Evolutionary conservation across 2,113 vertebrate genomes (phyloP), one percentile per base, ranked within the genome.

Genomic region (Brachyhypopomus gauderio): DNA sequence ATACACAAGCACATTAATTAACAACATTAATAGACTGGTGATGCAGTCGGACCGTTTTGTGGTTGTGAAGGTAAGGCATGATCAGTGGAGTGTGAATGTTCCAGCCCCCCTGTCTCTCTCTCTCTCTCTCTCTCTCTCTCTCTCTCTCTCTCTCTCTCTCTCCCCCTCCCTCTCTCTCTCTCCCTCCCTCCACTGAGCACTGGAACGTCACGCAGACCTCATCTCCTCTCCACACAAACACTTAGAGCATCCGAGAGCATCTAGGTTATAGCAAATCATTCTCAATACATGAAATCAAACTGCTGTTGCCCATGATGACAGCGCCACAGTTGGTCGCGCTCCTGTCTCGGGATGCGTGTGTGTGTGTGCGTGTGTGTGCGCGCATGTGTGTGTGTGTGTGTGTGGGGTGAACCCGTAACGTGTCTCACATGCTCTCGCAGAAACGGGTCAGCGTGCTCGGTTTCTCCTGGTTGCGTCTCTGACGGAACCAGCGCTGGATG

Each of bases 401-500:
- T 8, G 8, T 3, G 12, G 0, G 4, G 41, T 41, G 3, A 63
- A 48, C 27, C 16, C 6, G 4, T 17, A 16, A 23, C 56, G 76
- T 38, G 19, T 80, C 98, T 96, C 92, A 98, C 98, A 97, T 97
- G 97, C 97, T 98, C 86, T 99, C 97, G 81, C 97, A 99, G 94
- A 99, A 99, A 69, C 93, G 94, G 0, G 93, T 94, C 30, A 99
- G 94, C 9, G 94, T 97, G 90, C 98, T 99, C 62, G 98, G 97
- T 76, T 98, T 99, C 90, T 99, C 98, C 90, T 99, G 98, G 91
- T 99, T 99, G 86, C 98, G 95, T 25, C 98, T 94, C 73, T 98
- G 98, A 85, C 97, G 91, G 92, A 99, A 99, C 98, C 98, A 99
- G 23, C 95, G 96, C 78, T 99, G 96, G 88, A 99, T 99, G 88